A percentile compares a stretch with the other conserved stretches of the same genome.
These are phyloP conservation scores for Linnaemya vulpina DNA, from an alignment of 2,888 invertebrate species.

Conservation along the genomic window DNA sequence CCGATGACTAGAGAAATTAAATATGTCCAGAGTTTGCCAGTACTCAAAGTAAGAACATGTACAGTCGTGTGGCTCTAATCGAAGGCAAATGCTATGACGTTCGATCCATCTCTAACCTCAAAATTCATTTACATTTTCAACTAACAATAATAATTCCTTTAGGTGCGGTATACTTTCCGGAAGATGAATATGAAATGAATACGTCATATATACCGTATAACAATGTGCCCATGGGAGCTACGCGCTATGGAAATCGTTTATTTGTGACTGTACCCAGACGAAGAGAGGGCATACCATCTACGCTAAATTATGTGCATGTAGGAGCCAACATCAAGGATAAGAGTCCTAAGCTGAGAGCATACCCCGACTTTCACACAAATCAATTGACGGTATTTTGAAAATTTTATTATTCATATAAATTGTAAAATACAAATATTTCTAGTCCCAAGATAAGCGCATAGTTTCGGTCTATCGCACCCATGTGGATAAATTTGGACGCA, in stretches of 20 bases:
- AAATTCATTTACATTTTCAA: too few species aligned
- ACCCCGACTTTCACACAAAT: conserved; percentile 80
- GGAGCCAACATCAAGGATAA: conserved; percentile 78
- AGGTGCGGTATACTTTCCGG: conserved; percentile 68
- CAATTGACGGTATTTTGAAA: conserved; percentile 65
- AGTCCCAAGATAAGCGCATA: conserved; percentile 81
- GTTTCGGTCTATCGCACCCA: conserved; percentile 89
- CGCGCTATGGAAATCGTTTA: conserved; percentile 84
- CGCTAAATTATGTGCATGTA: conserved; percentile 84
- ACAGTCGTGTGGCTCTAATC: too few species aligned
- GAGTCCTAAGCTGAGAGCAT: conserved; percentile 80
- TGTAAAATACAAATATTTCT: conserved; percentile 5
- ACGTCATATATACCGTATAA: conserved; percentile 80
- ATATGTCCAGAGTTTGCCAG: too few species aligned
- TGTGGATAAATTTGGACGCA: conserved; percentile 87
- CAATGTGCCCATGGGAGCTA: conserved; percentile 82
- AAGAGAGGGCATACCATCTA: conserved; percentile 86
- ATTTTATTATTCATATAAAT: neutral
- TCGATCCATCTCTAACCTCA: too few species aligned
- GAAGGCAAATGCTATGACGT: too few species aligned
- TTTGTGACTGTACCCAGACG: conserved; percentile 90
- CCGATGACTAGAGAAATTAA: too few species aligned
- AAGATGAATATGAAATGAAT: conserved; percentile 51
- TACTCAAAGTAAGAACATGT: too few species aligned
- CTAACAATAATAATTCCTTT: conserved; percentile 22